These are phyloP conservation scores for Malachius bipustulatus DNA, from an alignment of 2,888 invertebrate species.

Conservation along the genomic window DNA sequence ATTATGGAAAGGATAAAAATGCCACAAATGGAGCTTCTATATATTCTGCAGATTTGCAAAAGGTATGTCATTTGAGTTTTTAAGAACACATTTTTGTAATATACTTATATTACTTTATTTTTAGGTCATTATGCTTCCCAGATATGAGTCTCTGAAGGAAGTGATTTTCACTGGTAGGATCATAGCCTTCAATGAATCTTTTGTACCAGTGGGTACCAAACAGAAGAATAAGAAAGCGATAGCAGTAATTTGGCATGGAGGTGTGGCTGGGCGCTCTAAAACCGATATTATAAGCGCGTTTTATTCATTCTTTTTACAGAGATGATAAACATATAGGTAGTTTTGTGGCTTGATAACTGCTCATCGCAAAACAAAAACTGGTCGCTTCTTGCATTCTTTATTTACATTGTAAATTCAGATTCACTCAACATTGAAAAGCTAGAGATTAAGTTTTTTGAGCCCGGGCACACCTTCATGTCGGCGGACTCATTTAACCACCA, in stretches of 20 bases:
- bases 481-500: constrained; percentile 27
- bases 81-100: too few relatives aligned
- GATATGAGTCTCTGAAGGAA: constrained; percentile 16
- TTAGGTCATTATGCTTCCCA: constrained; percentile 16
- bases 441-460: constrained; percentile 23
- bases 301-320: constrained; percentile 11
- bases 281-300: constrained; percentile 10
- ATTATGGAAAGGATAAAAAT: constrained; percentile 9
- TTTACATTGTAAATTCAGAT: constrained; percentile 16
- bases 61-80: too few relatives aligned
- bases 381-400: constrained; percentile 15
- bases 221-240: constrained; percentile 10
- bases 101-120: constrained; percentile 6
- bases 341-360: constrained; percentile 15
- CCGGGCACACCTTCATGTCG: constrained; percentile 26
- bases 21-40: too few relatives aligned
- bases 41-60: too few relatives aligned
- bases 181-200: constrained; percentile 13
- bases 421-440: too few relatives aligned
- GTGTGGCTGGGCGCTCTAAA: constrained; percentile 10
- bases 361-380: too few relatives aligned
- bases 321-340: constrained; percentile 16
- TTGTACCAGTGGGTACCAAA: constrained; percentile 13
- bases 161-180: constrained; percentile 18
- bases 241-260: constrained; percentile 14